phyloP scores from a whole-genome alignment of 2,888 invertebrate species.

The Rhaphigaster nebulosa region DNA sequence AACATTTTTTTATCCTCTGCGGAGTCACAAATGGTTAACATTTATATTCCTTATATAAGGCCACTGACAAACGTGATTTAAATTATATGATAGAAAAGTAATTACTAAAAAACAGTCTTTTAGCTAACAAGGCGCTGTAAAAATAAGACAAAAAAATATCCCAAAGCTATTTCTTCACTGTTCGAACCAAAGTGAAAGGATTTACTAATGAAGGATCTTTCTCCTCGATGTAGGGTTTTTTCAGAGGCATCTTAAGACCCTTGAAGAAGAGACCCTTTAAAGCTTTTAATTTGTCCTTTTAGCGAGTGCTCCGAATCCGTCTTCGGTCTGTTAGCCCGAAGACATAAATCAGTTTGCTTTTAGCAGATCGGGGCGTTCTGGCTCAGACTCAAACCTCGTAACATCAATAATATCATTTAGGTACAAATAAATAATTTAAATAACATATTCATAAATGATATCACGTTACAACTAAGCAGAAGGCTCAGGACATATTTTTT shows the following conservation, averaged over 20 bases:
- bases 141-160: neutral
- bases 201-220: constrained; percentile 27
- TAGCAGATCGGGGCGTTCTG: neutral
- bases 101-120: neutral
- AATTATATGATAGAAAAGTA: neutral
- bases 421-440: neutral
- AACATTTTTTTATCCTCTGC: too few relatives aligned
- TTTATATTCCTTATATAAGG: too few relatives aligned
- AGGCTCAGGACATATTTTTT: too few relatives aligned
- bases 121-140: neutral
- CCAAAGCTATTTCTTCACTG: neutral
- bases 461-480: too few relatives aligned
- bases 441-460: neutral
- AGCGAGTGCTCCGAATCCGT: neutral
- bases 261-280: neutral
- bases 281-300: constrained; percentile 9
- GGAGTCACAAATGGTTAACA: too few relatives aligned
- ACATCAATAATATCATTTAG: neutral
- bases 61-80: too few relatives aligned
- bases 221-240: neutral
- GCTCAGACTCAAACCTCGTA: neutral
- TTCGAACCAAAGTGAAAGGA: neutral
- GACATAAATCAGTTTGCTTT: neutral
- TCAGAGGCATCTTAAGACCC: neutral
- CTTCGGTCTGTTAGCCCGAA: neutral